These are phyloP conservation scores for Tetramorium alpestre DNA, from an alignment of 1,140 invertebrate genomes.

Conservation along the genomic window DNA sequence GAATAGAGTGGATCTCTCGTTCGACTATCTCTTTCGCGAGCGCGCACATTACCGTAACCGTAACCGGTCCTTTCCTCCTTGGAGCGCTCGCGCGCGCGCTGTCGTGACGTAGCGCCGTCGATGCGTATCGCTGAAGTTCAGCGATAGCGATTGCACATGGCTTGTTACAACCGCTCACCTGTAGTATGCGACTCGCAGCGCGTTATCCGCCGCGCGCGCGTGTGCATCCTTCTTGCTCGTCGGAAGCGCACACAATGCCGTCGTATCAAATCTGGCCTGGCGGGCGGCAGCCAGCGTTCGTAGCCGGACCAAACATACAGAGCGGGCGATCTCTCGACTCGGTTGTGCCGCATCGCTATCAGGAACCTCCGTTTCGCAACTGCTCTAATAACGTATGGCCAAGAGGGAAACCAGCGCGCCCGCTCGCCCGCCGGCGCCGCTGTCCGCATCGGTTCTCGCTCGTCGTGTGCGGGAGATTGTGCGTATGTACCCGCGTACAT, in stretches of 20 bases:
- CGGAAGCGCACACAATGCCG: slow-evolving; percentile 43
- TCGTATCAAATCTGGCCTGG: slow-evolving; percentile 63
- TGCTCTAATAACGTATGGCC: slow-evolving; percentile 77
- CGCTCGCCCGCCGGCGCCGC: background rate
- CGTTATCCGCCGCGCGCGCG: slow-evolving; percentile 27
- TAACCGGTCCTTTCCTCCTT: background rate
- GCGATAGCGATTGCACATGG: slow-evolving; percentile 38
- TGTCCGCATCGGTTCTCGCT: slow-evolving; percentile 30
- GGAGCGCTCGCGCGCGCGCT: too few relatives aligned
- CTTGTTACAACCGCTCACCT: slow-evolving; percentile 47
- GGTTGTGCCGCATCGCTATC: slow-evolving; percentile 70
- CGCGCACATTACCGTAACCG: background rate
- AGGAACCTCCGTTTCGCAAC: slow-evolving; percentile 76
- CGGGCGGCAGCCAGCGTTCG: slow-evolving; percentile 23
- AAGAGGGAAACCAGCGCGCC: slow-evolving; percentile 19
- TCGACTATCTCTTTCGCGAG: background rate
- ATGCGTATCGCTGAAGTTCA: slow-evolving; percentile 2
- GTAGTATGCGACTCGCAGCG: background rate
- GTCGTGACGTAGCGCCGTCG: background rate
- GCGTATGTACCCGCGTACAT: slow-evolving; percentile 49
- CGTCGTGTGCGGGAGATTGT: slow-evolving; percentile 34
- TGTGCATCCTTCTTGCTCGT: slow-evolving; percentile 49
- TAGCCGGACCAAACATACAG: slow-evolving; percentile 53
- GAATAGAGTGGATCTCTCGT: background rate
- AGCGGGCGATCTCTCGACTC: slow-evolving; percentile 67